Evolutionary conservation across 2,888 invertebrate species (phyloP).

Genomic region (Eristalinus sepulchralis): DNA sequence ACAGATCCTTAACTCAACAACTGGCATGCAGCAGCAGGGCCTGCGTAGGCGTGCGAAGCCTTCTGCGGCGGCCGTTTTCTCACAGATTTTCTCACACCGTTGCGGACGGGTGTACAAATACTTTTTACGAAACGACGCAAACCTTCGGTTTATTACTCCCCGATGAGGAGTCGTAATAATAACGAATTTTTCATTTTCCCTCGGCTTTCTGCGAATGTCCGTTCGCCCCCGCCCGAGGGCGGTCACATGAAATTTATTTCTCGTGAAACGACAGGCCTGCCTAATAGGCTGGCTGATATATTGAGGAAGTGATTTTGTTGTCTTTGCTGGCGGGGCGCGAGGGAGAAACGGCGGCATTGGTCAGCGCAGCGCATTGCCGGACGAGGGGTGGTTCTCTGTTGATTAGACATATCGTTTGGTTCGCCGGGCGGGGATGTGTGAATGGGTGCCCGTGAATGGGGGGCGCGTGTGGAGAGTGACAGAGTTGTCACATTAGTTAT

Average conservation of each 20-base stretch:
- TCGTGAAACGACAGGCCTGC: constrained; percentile 20
- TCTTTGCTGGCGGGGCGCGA: not conserved
- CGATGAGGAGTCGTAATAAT: constrained; percentile 39
- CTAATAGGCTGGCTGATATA: constrained; percentile 46
- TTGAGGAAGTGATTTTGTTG: constrained; percentile 27
- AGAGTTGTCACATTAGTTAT: constrained; percentile 53
- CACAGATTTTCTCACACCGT: constrained; percentile 23
- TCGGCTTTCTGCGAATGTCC: not conserved
- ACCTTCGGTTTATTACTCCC: constrained; percentile 29
- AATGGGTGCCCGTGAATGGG: not conserved
- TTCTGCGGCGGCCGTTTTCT: not conserved
- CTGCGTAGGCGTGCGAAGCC: not conserved
- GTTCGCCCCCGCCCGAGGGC: not conserved
- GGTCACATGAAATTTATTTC: constrained; percentile 36
- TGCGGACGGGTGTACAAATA: not conserved
- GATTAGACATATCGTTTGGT: constrained; percentile 37
- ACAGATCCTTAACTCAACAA: constrained; percentile 48
- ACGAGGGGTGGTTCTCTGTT: not conserved
- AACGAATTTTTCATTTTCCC: constrained; percentile 39
- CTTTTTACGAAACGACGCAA: not conserved
- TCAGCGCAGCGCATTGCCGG: constrained; percentile 4
- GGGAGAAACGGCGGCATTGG: not conserved
- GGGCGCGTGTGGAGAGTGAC: constrained; percentile 35
- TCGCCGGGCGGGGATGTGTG: constrained; percentile 1
- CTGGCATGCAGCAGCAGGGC: not conserved